Percentiles rank a stretch among this genome's conserved stretches.
These are phyloP conservation scores for Oxyura jamaicensis DNA, from an alignment of 2,113 vertebrate genomes.

Conservation along the genomic window DNA sequence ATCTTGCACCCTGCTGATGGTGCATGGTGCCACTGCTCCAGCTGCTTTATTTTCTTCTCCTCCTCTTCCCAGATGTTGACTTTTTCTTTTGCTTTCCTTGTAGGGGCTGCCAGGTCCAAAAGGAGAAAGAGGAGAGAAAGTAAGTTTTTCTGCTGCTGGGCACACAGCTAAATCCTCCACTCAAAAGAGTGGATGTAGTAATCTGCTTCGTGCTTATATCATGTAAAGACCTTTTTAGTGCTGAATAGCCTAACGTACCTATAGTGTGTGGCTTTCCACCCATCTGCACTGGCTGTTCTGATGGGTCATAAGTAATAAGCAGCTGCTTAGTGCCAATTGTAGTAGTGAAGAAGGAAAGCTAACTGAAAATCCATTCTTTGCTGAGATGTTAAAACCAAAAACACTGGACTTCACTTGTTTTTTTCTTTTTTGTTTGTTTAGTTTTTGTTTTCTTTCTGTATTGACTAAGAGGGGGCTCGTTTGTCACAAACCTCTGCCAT, in stretches of 20 bases:
- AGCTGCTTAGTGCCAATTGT: neutral
- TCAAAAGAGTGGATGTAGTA: neutral
- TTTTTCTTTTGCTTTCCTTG: neutral
- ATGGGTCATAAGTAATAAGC: neutral
- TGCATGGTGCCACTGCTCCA: too few relatives aligned
- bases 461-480: neutral
- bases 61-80: neutral
- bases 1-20: neutral
- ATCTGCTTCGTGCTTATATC: neutral
- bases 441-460: neutral
- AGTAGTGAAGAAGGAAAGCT: neutral
- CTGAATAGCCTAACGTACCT: neutral
- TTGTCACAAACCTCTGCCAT: neutral
- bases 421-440: neutral
- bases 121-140: constrained; percentile 94
- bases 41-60: neutral
- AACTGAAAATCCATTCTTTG: neutral
- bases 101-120: constrained; percentile 91
- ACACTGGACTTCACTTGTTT: neutral
- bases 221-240: fast-evolving
- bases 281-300: neutral
- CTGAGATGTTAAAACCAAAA: neutral
- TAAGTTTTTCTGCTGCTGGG: constrained; percentile 47
- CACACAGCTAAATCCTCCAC: neutral
- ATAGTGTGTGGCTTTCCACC: neutral